phyloP scores from a whole-genome alignment of 2,888 invertebrate species.

The Proisotoma minuta region DNA sequence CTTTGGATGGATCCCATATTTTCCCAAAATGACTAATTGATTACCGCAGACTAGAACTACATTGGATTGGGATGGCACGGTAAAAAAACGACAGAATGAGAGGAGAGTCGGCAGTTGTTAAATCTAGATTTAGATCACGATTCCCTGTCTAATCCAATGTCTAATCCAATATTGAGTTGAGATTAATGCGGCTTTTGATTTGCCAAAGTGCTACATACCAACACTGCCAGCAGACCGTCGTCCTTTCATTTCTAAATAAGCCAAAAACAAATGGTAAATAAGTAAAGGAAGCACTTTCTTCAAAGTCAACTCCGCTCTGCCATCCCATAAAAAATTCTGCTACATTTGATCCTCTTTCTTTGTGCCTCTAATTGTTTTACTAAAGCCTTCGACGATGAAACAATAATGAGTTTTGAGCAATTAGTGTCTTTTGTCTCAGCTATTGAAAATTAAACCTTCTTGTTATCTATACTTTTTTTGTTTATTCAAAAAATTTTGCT shows the following conservation, averaged over 20 bases:
- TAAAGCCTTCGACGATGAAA: too few species aligned
- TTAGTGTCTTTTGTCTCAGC: slow-evolving; percentile 19
- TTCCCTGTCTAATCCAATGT: slow-evolving; percentile 18
- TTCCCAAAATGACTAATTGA: slow-evolving; percentile 15
- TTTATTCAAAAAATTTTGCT: not conserved
- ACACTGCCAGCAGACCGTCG: not conserved
- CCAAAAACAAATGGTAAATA: not conserved
- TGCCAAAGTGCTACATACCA: slow-evolving; percentile 6
- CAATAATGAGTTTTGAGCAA: slow-evolving; percentile 25
- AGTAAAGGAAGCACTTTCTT: not conserved
- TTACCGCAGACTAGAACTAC: too few species aligned
- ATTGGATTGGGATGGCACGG: too few species aligned
- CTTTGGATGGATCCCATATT: not conserved
- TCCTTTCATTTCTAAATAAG: not conserved
- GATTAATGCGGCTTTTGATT: slow-evolving; percentile 17
- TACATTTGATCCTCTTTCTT: not conserved
- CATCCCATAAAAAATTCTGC: not conserved
- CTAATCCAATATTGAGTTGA: slow-evolving; percentile 16
- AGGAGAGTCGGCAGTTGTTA: slow-evolving; percentile 9
- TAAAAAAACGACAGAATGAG: slow-evolving; percentile 13
- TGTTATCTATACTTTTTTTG: not conserved
- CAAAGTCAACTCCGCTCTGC: not conserved
- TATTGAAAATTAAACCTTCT: not conserved
- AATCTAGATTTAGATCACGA: slow-evolving; percentile 20
- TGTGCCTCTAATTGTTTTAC: slow-evolving; percentile 23